These are phyloP conservation scores for Cephus nigrinus DNA, from an alignment of 2,888 invertebrate genomes.

Conservation along the genomic window DNA sequence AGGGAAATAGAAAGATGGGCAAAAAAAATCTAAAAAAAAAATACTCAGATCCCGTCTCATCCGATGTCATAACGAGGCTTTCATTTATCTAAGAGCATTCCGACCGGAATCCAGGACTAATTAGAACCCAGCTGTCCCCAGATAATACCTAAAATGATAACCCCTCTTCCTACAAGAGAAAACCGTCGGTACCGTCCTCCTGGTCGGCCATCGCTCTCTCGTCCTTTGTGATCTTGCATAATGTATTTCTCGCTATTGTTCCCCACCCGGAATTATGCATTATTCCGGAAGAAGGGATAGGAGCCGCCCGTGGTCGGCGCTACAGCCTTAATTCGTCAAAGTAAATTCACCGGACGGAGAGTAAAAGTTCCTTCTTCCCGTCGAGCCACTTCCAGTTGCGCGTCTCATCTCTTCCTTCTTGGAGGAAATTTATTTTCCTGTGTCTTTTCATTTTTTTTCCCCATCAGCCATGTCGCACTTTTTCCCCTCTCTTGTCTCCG, in stretches of 20 bases:
- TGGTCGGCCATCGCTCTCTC: conserved; percentile 25
- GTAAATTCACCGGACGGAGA: conserved; percentile 38
- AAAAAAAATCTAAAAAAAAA: not conserved
- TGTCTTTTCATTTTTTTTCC: conserved; percentile 4
- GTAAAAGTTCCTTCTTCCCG: conserved; percentile 13
- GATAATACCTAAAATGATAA: conserved; percentile 60
- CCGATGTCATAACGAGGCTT: not conserved
- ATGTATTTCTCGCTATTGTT: conserved; percentile 65
- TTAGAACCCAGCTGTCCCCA: conserved; percentile 61
- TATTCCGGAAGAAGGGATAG: conserved; percentile 43
- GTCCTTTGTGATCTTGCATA: conserved; percentile 65
- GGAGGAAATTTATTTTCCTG: conserved; percentile 1
- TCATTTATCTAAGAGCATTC: not conserved
- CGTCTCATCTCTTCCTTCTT: conserved; percentile 25
- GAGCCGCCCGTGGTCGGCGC: conserved; percentile 28
- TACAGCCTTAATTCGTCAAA: conserved; percentile 52
- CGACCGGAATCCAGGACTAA: conserved; percentile 35
- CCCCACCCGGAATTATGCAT: conserved; percentile 58
- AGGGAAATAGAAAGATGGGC: not conserved
- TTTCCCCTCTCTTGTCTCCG: not conserved
- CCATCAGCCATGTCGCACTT: not conserved
- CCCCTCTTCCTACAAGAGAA: not conserved
- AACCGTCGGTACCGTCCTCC: conserved; percentile 10
- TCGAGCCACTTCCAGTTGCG: conserved; percentile 15
- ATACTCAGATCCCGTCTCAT: not conserved